Evolutionary conservation across 2,113 vertebrate genomes (phyloP).

Genomic region (Ceyx cyanopectus): DNA sequence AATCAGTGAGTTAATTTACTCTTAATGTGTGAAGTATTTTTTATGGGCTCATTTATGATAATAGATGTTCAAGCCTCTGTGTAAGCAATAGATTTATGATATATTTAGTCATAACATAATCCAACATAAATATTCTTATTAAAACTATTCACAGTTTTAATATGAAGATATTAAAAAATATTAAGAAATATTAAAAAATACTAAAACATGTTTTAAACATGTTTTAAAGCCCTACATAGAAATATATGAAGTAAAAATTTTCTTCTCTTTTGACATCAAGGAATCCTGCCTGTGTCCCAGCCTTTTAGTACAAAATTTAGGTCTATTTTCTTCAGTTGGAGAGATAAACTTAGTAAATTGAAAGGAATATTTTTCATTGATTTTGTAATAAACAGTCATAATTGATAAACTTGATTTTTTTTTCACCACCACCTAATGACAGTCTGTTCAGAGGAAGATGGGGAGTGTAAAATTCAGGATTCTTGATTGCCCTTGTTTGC

Average conservation of each 20-base stretch:
- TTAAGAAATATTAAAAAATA: too few relatives aligned
- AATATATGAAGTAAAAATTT: neutral
- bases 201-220: neutral
- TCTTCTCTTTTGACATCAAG: neutral
- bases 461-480: neutral
- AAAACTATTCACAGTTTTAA: slow-evolving; percentile 44
- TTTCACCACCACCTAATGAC: neutral
- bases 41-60: slow-evolving; percentile 43
- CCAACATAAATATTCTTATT: slow-evolving; percentile 13
- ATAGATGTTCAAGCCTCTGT: slow-evolving; percentile 31
- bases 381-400: neutral
- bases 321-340: neutral
- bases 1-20: slow-evolving; percentile 58
- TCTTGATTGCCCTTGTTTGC: neutral
- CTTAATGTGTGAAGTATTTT: slow-evolving; percentile 35
- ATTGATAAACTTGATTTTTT: neutral
- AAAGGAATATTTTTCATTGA: neutral
- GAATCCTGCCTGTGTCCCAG: neutral
- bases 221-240: neutral
- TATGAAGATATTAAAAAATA: too few relatives aligned
- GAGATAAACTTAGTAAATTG: neutral
- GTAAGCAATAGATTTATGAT: slow-evolving; percentile 23
- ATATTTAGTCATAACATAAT: slow-evolving; percentile 36
- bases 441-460: neutral
- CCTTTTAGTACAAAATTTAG: neutral